Evolutionary conservation across 1,140 invertebrate species (phyloP), one percentile per base, ranked within the genome.

Genomic region (Heliothis virescens): DNA sequence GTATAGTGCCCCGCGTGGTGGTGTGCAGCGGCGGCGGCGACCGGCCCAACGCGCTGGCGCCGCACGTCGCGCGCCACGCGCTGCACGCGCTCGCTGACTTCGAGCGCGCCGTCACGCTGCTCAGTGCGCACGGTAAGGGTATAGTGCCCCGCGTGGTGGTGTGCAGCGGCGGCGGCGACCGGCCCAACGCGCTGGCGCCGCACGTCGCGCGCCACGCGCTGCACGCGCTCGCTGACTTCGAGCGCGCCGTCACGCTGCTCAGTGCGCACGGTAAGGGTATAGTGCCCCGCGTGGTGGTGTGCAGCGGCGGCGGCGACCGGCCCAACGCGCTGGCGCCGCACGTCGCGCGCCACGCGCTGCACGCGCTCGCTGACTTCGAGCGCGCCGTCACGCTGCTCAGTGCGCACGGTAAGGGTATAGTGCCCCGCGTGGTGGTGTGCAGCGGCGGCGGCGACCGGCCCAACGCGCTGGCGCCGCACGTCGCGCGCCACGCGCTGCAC

Each of bases 11-110:
- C 78, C 95, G 95, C 85, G 96, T 98, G 26, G 96, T 98, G 16
- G 91, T 98, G 26, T 98, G 98, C 0, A 97, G 96, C 11, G 98
- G 98, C 10, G 96, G 96, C 3, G 96, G 96, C 41, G 98, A 98
- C 92, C 93, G 96, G 21, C 97, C 97, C 1, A 98, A 98, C 94
- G 93, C 94, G 71, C 93, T 98, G 53, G 57, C 80, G 57, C 63
- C 52, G 69, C 10, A 41, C 73, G 63, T 75, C 21, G 75, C 87
- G 41, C 79, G 82, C 12, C 67, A 96, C 80, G 95, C 97, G 73
- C 93, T 97, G 16, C 95, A 96, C 62, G 95, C 96, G 71, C 94
- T 90, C 12, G 80, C 82, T 53, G 73, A 67, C 34, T 72, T 89
- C 0, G 84, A 90, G 71, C 60, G 85, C 1, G 86, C 86, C 2